phyloP scores from a whole-genome alignment of 2,113 vertebrate genomes.

The Galeopterus variegatus region DNA sequence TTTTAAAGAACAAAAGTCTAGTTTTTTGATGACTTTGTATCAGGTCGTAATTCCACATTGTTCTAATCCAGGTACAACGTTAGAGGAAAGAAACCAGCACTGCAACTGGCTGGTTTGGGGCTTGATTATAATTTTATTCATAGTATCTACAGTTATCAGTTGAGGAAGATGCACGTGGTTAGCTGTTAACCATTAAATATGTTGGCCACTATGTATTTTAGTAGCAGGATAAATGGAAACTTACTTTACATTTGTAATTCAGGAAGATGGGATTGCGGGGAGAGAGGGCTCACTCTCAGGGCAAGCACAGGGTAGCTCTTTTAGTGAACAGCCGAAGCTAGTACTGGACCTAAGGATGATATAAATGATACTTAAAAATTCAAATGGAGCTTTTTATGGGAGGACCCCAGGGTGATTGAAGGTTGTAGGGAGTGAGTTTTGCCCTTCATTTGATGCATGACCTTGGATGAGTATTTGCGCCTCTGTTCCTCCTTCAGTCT shows the following conservation, averaged over 20 bases:
- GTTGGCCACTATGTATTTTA: not conserved
- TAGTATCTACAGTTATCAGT: not conserved
- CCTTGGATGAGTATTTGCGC: not conserved
- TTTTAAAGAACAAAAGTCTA: not conserved
- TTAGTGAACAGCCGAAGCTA: not conserved
- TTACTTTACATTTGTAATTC: not conserved
- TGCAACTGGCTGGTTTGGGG: conserved; percentile 93
- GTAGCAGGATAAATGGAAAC: not conserved
- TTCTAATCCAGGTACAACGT: conserved; percentile 91
- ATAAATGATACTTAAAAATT: not conserved
- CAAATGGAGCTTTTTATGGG: not conserved
- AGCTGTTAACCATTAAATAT: not conserved
- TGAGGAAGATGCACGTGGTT: not conserved
- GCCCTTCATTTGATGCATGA: not conserved
- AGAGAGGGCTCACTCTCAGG: not conserved
- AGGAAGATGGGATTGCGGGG: not conserved
- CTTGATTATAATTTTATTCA: not conserved
- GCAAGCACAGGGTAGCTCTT: not conserved
- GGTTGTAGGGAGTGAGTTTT: not conserved
- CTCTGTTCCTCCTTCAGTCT: not conserved
- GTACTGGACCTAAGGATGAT: not conserved
- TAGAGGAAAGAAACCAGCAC: conserved; percentile 96
- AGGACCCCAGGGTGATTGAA: not conserved
- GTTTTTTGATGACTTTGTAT: not conserved
- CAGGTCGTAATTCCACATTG: not conserved